These are phyloP conservation scores for Acanthosepion esculentum DNA, from an alignment of 2,888 invertebrate species.

Conservation along the genomic window DNA sequence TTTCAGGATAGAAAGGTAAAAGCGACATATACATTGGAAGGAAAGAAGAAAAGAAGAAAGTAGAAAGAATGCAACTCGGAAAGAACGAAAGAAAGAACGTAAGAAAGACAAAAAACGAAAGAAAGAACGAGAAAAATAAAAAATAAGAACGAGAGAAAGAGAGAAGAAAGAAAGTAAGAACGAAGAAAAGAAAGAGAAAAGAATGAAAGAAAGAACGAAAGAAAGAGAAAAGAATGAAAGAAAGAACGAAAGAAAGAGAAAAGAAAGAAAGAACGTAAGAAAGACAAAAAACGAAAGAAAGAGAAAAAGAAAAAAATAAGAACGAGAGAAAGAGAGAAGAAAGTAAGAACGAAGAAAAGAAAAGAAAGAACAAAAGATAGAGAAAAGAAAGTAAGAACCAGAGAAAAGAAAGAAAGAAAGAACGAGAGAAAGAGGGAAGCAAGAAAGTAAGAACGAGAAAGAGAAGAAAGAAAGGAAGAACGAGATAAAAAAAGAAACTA, in stretches of 20 bases:
- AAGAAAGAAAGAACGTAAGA: background rate
- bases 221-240: background rate
- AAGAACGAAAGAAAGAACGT: too few relatives aligned
- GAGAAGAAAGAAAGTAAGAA: background rate
- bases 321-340: background rate
- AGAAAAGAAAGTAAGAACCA: rapidly evolving
- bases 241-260: background rate
- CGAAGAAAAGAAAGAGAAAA: rapidly evolving
- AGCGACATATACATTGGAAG: too few relatives aligned
- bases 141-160: background rate
- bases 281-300: background rate
- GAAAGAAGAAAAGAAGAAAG: too few relatives aligned
- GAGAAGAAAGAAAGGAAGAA: too few relatives aligned
- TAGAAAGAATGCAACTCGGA: too few relatives aligned
- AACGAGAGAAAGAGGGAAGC: background rate
- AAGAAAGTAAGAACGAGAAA: too few relatives aligned
- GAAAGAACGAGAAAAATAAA: too few relatives aligned
- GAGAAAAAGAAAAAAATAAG: background rate
- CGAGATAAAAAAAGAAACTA: too few relatives aligned
- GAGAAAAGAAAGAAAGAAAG: background rate
- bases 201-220: background rate
- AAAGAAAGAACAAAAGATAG: rapidly evolving
- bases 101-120: too few relatives aligned
- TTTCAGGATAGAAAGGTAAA: too few relatives aligned
- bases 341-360: too few relatives aligned